Evolutionary conservation across 2,113 vertebrate genomes (phyloP), one percentile per base, ranked within the genome.

Genomic region (Empidonax traillii): DNA sequence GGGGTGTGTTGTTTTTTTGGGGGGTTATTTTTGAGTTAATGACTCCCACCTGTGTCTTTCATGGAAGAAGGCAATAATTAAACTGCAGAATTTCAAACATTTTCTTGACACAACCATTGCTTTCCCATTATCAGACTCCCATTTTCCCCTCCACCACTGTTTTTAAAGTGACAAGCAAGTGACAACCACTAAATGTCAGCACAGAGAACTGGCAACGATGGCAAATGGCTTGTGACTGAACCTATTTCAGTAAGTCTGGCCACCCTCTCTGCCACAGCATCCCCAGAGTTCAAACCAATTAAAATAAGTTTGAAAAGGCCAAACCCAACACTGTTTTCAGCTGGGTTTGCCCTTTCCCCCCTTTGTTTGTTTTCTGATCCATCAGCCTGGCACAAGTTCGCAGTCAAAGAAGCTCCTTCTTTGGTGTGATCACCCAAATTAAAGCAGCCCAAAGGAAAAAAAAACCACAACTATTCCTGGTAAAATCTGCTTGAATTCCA

Each of bases 31-130:
- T 44, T 31, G 68, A 94, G 35, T 46, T 59, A 62, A 16, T 25
- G 58, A 85, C 94, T 95, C 95, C 95, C 87, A 94, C 94, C 87
- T 6, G 46, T 37, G 63, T 88, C 89, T 87, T 91, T 93, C 85
- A 62, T 0, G 35, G 89, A 15, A 90, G 58, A 73, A 96, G 91
- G 91, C 84, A 95, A 59, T 89, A 94, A 96, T 94, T 94, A 95
- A 94, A 93, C 10, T 8, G 46, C 76, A 75, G 58, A 21, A 94
- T 91, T 94, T 85, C 87, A 85, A 89, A n/a, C 47, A 1, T 68
- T 89, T 85, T 52, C 91, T 86, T 93, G 95, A 96, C 96, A 93
- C 49, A 35, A 23, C 2, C 4, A 11, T 33, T 85, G 55, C 44
- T 78, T 90, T 79, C 74, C 74, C 82, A 37, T 87, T 53, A 58